Evolutionary conservation across 2,113 vertebrate genomes (phyloP).

Genomic region (Podarcis raffonei): DNA sequence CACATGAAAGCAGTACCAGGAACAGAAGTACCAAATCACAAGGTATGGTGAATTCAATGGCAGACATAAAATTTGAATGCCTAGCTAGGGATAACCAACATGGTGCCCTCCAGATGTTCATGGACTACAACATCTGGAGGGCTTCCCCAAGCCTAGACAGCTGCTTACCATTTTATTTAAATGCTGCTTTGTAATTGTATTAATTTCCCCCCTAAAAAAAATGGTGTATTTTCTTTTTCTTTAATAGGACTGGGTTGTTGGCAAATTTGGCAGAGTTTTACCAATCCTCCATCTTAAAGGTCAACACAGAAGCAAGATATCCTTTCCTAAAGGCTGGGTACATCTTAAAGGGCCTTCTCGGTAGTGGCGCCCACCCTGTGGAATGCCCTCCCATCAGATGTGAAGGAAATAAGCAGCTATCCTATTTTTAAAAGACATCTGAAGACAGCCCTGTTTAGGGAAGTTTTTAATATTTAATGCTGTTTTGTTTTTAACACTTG

Average conservation of each 20-base stretch:
- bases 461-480: too few species aligned
- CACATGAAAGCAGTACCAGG: conserved; percentile 94
- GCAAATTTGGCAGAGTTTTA: conserved; percentile 94
- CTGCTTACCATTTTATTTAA: neutral
- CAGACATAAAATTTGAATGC: neutral
- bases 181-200: neutral
- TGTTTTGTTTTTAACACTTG: too few species aligned
- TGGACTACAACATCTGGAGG: too few species aligned
- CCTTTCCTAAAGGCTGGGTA: conserved; percentile 70
- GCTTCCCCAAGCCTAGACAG: too few species aligned
- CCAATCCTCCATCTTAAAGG: conserved; percentile 87
- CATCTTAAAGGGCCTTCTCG: neutral
- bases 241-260: conserved; percentile 94
- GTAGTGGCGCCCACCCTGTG: too few species aligned
- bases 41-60: conserved; percentile 70
- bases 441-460: too few species aligned
- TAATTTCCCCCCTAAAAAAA: neutral
- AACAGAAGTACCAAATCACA: conserved; percentile 90
- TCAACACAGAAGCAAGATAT: conserved; percentile 85
- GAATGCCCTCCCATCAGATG: too few species aligned
- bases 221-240: conserved; percentile 11
- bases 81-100: neutral
- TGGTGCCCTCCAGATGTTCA: too few species aligned
- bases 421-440: too few species aligned
- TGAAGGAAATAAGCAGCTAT: too few species aligned